Evolutionary conservation across 2,797 vertebrate genomes (phyloP), one percentile per base, ranked within the genome.

Genomic region (Pachyuromys duprasi): DNA sequence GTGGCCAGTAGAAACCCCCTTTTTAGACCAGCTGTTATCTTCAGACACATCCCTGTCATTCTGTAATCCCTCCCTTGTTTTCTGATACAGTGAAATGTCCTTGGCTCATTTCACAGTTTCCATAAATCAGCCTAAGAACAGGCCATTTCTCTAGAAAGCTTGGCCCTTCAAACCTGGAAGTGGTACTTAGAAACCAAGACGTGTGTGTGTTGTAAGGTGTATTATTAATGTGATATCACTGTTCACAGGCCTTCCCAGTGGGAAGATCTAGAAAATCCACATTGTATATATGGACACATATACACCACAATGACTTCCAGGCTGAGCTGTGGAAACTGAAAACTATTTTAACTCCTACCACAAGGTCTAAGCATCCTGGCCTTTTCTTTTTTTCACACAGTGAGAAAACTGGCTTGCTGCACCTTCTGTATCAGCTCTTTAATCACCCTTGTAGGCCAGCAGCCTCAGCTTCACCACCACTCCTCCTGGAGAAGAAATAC

Each of bases 401-500:
- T 20, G 6, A 67, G 70, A 89, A 42, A 18, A 12, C 70, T 45
- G 60, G 62, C 57, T 53, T 62, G 60, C 20, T 2, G 1, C 2
- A 24, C 15, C 28, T n/a, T 67, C 4, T 1, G 7, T 42, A 8
- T 4, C 24, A 22, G 36, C n/a, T 90, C 2, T 0, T 17, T 13
- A 55, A 9, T 26, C 76, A 79, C 49, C 8, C 6, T 9, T 22
- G 26, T 36, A 26, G 55, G 42, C 28, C 18, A n/a, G 17, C 39
- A 28, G 8, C 89, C 33, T 49, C 36, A 0, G 2, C 14, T 33
- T 76, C n/a, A 36, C 8, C 0, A 9, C 39, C 1, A 7, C 33
- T 3, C 1, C 22, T 36, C 28, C 62, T 33, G 42, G 39, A 42
- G 14, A 5, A 17, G 5, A 70, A 0, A 12, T 0, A 1, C 14